Evolutionary conservation across 2,797 vertebrate genomes (phyloP), one percentile per base, ranked within the genome.

Genomic region (Eidolon dupreanum): DNA sequence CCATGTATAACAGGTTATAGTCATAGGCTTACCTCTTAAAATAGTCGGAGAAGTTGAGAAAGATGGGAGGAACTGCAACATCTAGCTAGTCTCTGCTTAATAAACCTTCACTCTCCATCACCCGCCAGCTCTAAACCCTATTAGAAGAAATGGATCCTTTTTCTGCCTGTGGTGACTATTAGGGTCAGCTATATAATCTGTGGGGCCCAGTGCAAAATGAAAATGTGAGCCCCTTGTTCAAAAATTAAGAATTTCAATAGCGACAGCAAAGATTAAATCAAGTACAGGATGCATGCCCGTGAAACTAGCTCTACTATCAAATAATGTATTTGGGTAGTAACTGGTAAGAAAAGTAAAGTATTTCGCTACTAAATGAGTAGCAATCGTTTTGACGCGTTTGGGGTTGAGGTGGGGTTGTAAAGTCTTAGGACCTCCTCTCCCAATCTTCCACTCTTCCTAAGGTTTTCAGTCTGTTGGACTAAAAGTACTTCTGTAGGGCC

Each of bases 391-490:
- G 70, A 36, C 22, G 43, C n/a, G 31, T 31, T 43, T 66, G 57
- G 24, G 16, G n/a, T 51, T 65, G 63, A 70, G 20, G 51, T 78
- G 61, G 55, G 15, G 43, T 33, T 81, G 41, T 43, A 31, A 87
- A 61, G 33, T 83, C 24, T 86, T 49, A 78, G 63, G 78, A 86
- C 51, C 43, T 83, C 49, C 11, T 95, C 63, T 93, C 68, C 49
- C 26, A 9, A 43, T 20, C 31, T 84, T 61, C 77, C 75, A 46
- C 49, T 78, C 85, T 81, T 33, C 65, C 63, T 43, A n/a, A 94
- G 84, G n/a, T 57, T 87, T 93, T 66, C 82, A 94, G 75, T 38
- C 82, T 63, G 83, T 36, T 73, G 70, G 43, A 92, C 75, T 90
- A 79, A 63, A 88, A 41, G 33, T 3, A 84, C 31, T 57, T 94